Base-by-base conservation (phyloP, 1,140 invertebrate species). In the Asobara japonica region DNA sequence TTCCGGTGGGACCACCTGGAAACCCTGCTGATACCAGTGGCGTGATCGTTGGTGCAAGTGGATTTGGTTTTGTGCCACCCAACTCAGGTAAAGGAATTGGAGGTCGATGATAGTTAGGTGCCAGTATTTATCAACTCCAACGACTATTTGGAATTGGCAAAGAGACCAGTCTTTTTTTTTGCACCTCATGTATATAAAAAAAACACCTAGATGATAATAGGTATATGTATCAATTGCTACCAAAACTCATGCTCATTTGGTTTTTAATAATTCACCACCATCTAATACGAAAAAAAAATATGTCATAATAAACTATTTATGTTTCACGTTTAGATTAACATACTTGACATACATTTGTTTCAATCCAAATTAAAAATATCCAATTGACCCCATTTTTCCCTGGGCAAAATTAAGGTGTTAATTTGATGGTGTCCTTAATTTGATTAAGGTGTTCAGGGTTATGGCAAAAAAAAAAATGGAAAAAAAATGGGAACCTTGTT, bases 51-150 rank as follows among this genome's bases (percentile, higher is more conserved):
- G 92, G 93, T 60, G 93, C 92, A 45, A 93, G 92, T 62, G 92
- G 93, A 73, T 94, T 90, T 77, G 93, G 93, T 78, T 93, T 93
- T 80, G 92, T 93, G 29, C 92, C 92, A 74, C 92, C 92, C 73
- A 89, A 90, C 84, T 81, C 80, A 87, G 86, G 86, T 88, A 87
- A 88, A 82, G 77, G 65, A 22, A 65, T 72, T 29, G 64, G 71
- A 51, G 65, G 70, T 66, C 70, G 67, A 68, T 60, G 65, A 65
- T 71, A 74, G 77, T 64, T 74, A n/a, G n/a, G n/a, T 72, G 77
- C 78, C 65, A 69, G 62, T 20, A 22, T 16, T 41, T 56, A 31
- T 65, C 27, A 56, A 36, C 22, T 18, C 22, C 41, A 56, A 38
- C 69, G 25, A 48, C 33, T 61, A 41, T 10, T 67, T 25, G 25